phyloP scores from a whole-genome alignment of 2,113 vertebrate genomes.

The Platanista minor region DNA sequence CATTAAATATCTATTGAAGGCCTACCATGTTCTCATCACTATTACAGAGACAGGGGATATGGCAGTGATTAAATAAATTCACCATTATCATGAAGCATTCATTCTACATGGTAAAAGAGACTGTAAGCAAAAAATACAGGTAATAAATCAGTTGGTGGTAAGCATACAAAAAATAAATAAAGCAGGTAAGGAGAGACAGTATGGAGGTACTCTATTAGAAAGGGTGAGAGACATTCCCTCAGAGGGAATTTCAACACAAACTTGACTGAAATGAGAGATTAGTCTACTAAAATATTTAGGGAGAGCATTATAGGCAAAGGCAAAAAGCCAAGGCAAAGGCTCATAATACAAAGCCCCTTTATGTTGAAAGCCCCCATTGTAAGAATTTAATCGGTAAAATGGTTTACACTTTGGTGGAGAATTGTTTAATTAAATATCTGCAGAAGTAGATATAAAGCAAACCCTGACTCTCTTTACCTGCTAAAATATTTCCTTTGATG shows the following conservation, averaged over 20 bases:
- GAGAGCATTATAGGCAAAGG: neutral
- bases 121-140: neutral
- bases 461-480: neutral
- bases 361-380: neutral
- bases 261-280: neutral
- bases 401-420: neutral
- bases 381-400: neutral
- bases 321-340: neutral
- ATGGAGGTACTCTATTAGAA: neutral
- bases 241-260: neutral
- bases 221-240: neutral
- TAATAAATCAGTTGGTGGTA: neutral
- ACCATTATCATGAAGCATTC: neutral
- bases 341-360: neutral
- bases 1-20: neutral
- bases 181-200: neutral
- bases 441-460: neutral
- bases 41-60: neutral
- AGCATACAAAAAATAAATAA: neutral
- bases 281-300: neutral
- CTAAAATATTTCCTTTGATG: neutral
- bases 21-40: neutral
- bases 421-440: slow-evolving; percentile 6
- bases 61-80: neutral
- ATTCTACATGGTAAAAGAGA: neutral